phyloP scores from a whole-genome alignment of 1,140 invertebrate genomes.

The Magallana ariakensis region DNA sequence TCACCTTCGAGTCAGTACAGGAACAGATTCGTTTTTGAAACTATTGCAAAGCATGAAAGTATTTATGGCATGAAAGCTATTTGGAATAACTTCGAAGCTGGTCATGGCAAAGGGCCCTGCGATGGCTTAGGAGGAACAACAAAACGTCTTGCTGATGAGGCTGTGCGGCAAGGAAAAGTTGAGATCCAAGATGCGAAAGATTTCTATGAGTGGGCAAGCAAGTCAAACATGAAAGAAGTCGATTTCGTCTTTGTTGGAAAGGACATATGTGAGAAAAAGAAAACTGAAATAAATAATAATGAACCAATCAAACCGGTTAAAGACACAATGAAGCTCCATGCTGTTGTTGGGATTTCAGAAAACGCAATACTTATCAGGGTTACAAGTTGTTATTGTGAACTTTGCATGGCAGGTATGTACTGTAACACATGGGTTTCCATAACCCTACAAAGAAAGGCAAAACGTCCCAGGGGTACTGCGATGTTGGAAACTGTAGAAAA shows the following conservation, averaged over 20 bases:
- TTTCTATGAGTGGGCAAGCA: slow-evolving; percentile 58
- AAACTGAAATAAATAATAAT: background rate
- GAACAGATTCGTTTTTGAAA: slow-evolving; percentile 45
- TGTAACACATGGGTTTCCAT: background rate
- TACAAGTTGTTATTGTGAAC: background rate
- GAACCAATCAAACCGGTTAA: background rate
- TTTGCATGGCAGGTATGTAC: background rate
- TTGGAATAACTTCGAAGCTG: slow-evolving; percentile 57
- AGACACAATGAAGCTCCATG: background rate
- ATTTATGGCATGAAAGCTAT: slow-evolving; percentile 34
- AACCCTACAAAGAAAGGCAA: background rate
- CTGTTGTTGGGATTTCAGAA: background rate
- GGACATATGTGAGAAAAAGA: background rate
- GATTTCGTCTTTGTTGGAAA: background rate
- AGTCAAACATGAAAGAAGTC: slow-evolving; percentile 37
- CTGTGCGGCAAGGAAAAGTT: slow-evolving; percentile 56
- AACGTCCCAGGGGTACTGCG: background rate
- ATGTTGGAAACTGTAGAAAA: background rate
- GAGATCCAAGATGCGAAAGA: slow-evolving; percentile 59
- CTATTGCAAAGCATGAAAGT: slow-evolving; percentile 21
- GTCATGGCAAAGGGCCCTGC: slow-evolving; percentile 65
- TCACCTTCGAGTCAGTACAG: slow-evolving; percentile 56
- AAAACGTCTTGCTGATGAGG: slow-evolving; percentile 59
- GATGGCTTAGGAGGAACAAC: slow-evolving; percentile 59
- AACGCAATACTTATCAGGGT: background rate